Percentiles rank a stretch among this genome's conserved stretches.
These are phyloP conservation scores for Tethya wilhelma DNA, from an alignment of 37 sponge, comb jelly and placozoan species.

Conservation along the genomic window DNA sequence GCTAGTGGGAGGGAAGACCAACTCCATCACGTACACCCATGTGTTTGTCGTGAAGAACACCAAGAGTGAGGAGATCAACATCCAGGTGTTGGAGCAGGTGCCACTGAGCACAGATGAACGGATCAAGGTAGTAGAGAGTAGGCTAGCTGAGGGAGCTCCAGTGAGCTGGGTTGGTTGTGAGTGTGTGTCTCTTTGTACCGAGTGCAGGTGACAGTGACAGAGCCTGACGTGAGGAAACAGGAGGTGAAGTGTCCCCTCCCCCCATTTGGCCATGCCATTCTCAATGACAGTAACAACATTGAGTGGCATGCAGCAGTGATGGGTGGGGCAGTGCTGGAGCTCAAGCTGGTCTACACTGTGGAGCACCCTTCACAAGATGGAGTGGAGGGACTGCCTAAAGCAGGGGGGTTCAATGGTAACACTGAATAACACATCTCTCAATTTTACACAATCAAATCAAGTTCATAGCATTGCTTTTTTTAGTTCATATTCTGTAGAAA, in stretches of 20 bases:
- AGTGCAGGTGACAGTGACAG: conserved; percentile 43
- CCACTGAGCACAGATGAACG: conserved; percentile 76
- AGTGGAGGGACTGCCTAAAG: conserved; percentile 55
- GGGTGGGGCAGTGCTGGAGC: conserved; percentile 18
- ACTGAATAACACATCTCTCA: no score
- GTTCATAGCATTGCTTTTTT: no score
- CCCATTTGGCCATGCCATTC: conserved; percentile 12
- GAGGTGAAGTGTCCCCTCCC: conserved; percentile 8
- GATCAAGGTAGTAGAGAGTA: conserved; percentile 67
- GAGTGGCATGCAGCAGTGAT: conserved; percentile 65
- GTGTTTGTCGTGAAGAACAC: conserved; percentile 69
- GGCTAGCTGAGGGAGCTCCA: background rate
- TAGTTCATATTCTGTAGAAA: no score
- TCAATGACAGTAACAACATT: conserved; percentile 59
- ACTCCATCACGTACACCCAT: conserved; percentile 42
- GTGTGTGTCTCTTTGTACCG: background rate
- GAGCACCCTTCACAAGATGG: conserved; percentile 45
- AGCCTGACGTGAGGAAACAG: conserved; percentile 53
- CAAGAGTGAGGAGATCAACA: conserved; percentile 19
- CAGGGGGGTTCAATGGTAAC: no score
- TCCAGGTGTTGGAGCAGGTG: conserved; percentile 68
- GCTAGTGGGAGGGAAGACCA: conserved; percentile 12
- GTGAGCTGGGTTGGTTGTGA: background rate
- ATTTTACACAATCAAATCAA: no score
- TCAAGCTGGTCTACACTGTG: conserved; percentile 67